A percentile compares a stretch with the other conserved stretches of the same genome.
Conservation (phyloP, 2,888 invertebrate genomes). For the Spodoptera littoralis region DNA sequence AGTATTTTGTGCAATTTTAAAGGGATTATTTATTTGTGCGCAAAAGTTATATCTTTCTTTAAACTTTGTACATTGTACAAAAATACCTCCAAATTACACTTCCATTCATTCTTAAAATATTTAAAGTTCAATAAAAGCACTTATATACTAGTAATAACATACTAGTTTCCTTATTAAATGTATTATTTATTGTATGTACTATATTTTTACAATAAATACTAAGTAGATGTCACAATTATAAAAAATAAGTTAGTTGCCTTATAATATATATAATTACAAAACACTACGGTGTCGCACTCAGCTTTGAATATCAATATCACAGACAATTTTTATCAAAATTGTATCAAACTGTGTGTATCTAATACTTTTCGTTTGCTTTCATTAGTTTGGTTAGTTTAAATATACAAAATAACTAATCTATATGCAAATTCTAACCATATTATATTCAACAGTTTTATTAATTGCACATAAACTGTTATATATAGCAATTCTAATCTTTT, state of each 20-base stretch:
- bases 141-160: constrained; percentile 6
- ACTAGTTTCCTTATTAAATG: constrained; percentile 4
- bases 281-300: constrained; percentile 59
- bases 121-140: constrained; percentile 10
- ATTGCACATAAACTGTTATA: constrained; percentile 15
- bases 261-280: constrained; percentile 48
- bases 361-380: constrained; percentile 50
- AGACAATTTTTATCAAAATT: constrained; percentile 71
- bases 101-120: neutral
- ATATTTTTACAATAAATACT: constrained; percentile 54
- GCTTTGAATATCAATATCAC: constrained; percentile 81
- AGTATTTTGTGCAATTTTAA: neutral
- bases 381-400: constrained; percentile 33
- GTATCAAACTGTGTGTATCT: constrained; percentile 58
- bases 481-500: constrained; percentile 4
- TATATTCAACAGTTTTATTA: constrained; percentile 1
- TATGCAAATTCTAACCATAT: constrained; percentile 9
- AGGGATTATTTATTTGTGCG: constrained; percentile 14
- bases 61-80: neutral
- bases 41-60: neutral
- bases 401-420: constrained; percentile 10
- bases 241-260: constrained; percentile 67
- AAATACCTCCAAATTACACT: constrained; percentile 3
- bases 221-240: constrained; percentile 44
- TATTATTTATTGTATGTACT: constrained; percentile 23